Evolutionary conservation across 2,888 invertebrate species (phyloP).

Genomic region (Chrysina gloriosa): DNA sequence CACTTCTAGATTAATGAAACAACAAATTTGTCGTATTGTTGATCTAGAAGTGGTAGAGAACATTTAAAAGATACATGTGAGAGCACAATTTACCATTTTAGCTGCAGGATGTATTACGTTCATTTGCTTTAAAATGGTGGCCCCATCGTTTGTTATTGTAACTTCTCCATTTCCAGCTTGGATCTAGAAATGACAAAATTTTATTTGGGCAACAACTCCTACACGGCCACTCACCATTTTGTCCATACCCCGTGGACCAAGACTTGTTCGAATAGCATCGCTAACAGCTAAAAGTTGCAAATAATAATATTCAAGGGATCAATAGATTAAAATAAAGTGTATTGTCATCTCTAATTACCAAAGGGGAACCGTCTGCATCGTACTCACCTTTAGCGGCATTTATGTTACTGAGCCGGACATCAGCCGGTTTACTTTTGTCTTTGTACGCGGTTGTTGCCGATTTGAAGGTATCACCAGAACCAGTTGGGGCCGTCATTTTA

Average conservation of each 20-base stretch:
- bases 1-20: too few relatives aligned
- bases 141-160: conserved; percentile 99
- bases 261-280: conserved; percentile 97
- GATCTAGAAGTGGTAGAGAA: too few relatives aligned
- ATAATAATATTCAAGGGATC: not conserved
- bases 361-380: not conserved
- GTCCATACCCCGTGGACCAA: conserved; percentile 99
- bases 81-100: conserved; percentile 98
- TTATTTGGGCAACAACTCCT: conserved; percentile 17
- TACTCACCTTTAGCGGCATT: conserved; percentile 94
- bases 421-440: conserved; percentile 93
- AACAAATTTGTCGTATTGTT: too few relatives aligned
- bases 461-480: conserved; percentile 65
- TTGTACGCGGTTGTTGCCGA: conserved; percentile 74
- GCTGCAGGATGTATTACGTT: conserved; percentile 98
- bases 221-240: conserved; percentile 84
- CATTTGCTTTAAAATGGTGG: conserved; percentile 99
- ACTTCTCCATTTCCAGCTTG: conserved; percentile 98
- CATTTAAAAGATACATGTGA: too few relatives aligned
- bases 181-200: conserved; percentile 73
- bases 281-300: conserved; percentile 83
- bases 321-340: not conserved
- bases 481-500: conserved; percentile 65
- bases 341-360: not conserved
- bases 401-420: conserved; percentile 95